A percentile compares a stretch with the other conserved stretches of the same genome.
Conservation (phyloP, 92 coral and sea anemone genomes). For the Zoanthus solanderi region DNA sequence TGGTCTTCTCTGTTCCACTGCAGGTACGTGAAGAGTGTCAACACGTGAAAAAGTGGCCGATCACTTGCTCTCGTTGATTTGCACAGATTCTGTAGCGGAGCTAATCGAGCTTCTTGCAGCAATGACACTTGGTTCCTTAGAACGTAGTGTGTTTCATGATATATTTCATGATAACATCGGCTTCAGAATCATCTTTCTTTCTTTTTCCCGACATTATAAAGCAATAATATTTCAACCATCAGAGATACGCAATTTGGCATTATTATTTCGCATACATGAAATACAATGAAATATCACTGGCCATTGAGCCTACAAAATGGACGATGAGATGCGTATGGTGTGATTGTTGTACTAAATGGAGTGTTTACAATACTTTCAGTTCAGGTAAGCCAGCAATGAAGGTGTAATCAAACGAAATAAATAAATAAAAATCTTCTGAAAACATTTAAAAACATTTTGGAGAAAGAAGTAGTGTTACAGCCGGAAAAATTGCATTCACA, state of each 20-base stretch:
- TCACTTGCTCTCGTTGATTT: conserved; percentile 54
- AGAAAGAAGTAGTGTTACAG: no score
- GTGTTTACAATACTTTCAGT: conserved; percentile 33
- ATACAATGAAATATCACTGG: conserved; percentile 18
- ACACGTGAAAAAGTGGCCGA: conserved; percentile 49
- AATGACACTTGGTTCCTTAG: conserved; percentile 54
- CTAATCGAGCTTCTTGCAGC: conserved; percentile 54
- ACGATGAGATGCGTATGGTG: conserved; percentile 31
- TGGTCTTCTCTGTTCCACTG: conserved; percentile 54
- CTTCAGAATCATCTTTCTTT: background rate
- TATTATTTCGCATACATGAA: no score
- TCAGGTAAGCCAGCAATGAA: conserved; percentile 26
- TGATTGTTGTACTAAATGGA: conserved; percentile 41
- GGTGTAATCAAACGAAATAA: conserved; percentile 40
- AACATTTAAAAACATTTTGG: no score
- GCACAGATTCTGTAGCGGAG: conserved; percentile 58
- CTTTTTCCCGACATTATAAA: no score
- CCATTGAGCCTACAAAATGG: conserved; percentile 40
- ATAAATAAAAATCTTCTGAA: background rate
- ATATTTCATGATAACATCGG: conserved; percentile 27
- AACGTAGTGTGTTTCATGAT: conserved; percentile 45
- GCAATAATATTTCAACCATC: conserved; percentile 36
- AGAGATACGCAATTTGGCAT: conserved; percentile 54
- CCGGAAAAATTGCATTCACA: no score
- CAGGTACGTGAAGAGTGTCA: conserved; percentile 52